Evolutionary conservation across 1,140 invertebrate genomes (phyloP).

Genomic region (Pseudomyrmex gracilis): DNA sequence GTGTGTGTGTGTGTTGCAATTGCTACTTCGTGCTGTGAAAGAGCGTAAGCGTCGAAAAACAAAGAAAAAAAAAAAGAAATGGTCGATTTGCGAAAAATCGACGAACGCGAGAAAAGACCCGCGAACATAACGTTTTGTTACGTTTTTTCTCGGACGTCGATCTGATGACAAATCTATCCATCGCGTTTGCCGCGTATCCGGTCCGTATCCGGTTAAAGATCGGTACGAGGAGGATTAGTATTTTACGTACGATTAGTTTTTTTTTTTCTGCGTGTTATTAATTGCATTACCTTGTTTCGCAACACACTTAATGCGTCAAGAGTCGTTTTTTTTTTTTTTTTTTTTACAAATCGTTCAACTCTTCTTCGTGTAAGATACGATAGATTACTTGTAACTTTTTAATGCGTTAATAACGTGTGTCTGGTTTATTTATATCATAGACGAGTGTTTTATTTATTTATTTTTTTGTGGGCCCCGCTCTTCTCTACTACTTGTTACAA

Average conservation of each 20-base stretch:
- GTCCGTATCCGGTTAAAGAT: conserved; percentile 22
- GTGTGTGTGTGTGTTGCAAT: background rate
- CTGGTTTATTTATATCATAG: conserved; percentile 70
- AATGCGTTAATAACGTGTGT: conserved; percentile 60
- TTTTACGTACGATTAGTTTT: conserved; percentile 61
- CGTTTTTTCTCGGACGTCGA: background rate
- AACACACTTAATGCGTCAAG: conserved; percentile 62
- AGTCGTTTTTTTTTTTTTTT: background rate
- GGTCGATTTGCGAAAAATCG: conserved; percentile 33
- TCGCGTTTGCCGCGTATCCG: conserved; percentile 21
- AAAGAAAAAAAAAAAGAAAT: conserved; percentile 44
- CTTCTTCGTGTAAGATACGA: conserved; percentile 68
- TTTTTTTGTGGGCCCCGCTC: conserved; percentile 74
- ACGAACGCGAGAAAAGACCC: background rate
- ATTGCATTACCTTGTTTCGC: conserved; percentile 4
- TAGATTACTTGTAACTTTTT: conserved; percentile 72
- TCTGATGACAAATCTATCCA: background rate
- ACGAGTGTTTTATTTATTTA: conserved; percentile 66
- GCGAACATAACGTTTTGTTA: background rate
- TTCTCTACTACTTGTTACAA: conserved; percentile 63
- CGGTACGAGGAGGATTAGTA: conserved; percentile 47
- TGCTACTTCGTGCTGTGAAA: conserved; percentile 39
- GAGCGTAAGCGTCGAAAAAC: conserved; percentile 26
- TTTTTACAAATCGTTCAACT: conserved; percentile 60
- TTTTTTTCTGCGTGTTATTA: conserved; percentile 18